Percentiles rank a stretch among this genome's conserved stretches.
phyloP scores from a whole-genome alignment of 1,140 invertebrate species.

The Oscheius sp. region DNA sequence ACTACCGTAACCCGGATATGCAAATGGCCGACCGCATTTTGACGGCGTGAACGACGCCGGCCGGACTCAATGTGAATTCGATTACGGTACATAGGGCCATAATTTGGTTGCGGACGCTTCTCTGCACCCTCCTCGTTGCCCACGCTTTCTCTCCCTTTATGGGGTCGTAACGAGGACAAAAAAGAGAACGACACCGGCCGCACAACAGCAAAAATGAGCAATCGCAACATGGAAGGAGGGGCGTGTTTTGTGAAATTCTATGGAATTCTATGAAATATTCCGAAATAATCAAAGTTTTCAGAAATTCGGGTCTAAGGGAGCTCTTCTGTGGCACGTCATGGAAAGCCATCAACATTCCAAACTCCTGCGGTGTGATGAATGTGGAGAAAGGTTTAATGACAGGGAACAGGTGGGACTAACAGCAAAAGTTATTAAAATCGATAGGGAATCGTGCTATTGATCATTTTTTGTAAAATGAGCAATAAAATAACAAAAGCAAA shows the following conservation, averaged over 20 bases:
- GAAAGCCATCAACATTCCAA: slow-evolving; percentile 29
- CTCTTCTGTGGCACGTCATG: slow-evolving; percentile 38
- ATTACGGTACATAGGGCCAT: slow-evolving; percentile 1
- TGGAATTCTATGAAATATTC: too few relatives aligned
- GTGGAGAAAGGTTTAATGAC: slow-evolving; percentile 23
- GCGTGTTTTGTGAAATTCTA: too few relatives aligned
- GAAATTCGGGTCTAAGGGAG: slow-evolving; percentile 26
- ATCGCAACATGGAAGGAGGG: neutral
- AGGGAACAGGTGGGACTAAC: slow-evolving; percentile 28
- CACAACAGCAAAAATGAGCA: slow-evolving; percentile 14
- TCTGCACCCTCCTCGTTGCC: neutral
- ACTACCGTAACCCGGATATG: too few relatives aligned
- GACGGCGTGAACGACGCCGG: too few relatives aligned
- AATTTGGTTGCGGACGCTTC: neutral
- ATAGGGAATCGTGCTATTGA: too few relatives aligned
- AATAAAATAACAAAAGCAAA: too few relatives aligned
- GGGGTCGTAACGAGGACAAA: slow-evolving; percentile 15
- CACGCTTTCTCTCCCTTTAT: slow-evolving; percentile 2
- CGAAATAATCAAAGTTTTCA: slow-evolving; percentile 21
- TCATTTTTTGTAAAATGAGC: too few relatives aligned
- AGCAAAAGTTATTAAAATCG: too few relatives aligned
- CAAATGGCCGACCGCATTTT: too few relatives aligned
- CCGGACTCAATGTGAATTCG: slow-evolving; percentile 7
- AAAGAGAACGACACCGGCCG: slow-evolving; percentile 11
- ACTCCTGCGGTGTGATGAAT: slow-evolving; percentile 33